These are phyloP conservation scores for Sebastes variabilis DNA, from an alignment of 2,797 vertebrate genomes.

Conservation along the genomic window DNA sequence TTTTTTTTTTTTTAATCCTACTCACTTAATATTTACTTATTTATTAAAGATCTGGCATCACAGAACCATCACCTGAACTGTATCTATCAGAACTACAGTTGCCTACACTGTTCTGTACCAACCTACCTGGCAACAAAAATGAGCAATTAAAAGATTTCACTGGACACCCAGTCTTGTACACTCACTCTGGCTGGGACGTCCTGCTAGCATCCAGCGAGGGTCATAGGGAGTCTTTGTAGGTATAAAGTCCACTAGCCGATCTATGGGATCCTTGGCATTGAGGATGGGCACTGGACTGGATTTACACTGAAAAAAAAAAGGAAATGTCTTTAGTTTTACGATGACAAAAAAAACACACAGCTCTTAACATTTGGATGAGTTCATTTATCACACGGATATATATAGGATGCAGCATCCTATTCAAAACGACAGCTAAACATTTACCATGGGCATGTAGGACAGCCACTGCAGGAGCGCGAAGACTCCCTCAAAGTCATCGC, in stretches of 20 bases:
- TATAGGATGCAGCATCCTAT: not conserved
- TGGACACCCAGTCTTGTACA: not conserved
- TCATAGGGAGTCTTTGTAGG: constrained; percentile 96
- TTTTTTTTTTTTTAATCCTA: too few species aligned
- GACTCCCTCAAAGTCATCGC: constrained; percentile 96
- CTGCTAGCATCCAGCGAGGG: constrained; percentile 96
- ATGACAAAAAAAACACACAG: not conserved
- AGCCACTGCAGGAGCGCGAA: constrained; percentile 92
- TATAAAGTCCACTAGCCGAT: constrained; percentile 90
- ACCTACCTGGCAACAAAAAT: not conserved
- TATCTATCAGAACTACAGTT: not conserved
- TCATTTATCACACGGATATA: not conserved
- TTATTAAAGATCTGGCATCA: not conserved
- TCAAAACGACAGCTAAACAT: not conserved
- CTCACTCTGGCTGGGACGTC: constrained; percentile 91
- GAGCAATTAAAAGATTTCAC: not conserved
- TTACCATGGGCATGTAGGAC: constrained; percentile 96
- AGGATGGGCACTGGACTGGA: constrained; percentile 92
- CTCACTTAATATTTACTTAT: not conserved
- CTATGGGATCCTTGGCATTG: constrained; percentile 90
- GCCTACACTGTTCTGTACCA: not conserved
- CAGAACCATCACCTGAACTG: not conserved
- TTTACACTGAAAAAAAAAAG: constrained; percentile 65
- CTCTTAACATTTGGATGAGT: not conserved
- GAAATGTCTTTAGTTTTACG: not conserved